Evolutionary conservation across 2,113 vertebrate species (phyloP), one percentile per base, ranked within the genome.

Genomic region (Bubo bubo): DNA sequence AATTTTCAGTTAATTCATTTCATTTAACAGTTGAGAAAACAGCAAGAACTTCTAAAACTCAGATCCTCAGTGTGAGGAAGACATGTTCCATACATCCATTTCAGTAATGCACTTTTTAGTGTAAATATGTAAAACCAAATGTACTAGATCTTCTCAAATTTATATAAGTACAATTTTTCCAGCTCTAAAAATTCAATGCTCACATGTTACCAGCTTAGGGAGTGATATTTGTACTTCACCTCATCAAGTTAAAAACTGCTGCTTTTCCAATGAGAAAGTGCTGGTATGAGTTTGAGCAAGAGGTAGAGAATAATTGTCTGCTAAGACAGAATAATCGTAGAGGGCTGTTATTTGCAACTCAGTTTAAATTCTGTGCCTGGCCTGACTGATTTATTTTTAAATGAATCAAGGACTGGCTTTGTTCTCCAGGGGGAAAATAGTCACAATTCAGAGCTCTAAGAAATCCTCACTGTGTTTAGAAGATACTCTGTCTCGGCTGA

Each of bases 111-210:
- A 15, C 24, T 34, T 39, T n/a, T 35, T 32, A 9, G 17, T 20
- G 7, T 18, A 56, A 45, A 24, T 56, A 14, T 14, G 20, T 47
- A 15, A 64, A 63, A 34, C 12, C 2, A 18, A 32, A 41, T 0
- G 1, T 5, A 4, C 58, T 35, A 35, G 11, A 8, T 67, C 81
- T 79, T 67, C 74, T 71, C 45, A 7, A 7, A 26, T 11, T 35
- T 45, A 0, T 20, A 2, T 14, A 16, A 37, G 58, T n/a, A 30
- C 1, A 8, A 1, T 68, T 88, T 20, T 62, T 16, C 56, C 32
- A 63, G 50, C 32, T 41, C 74, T 72, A 74, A 12, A 71, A 55
- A 41, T 26, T n/a, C 79, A n/a, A 0, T 8, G 0, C 45, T 26
- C 32, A 47, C 32, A 17, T 4, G 32, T 41, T 18, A 7, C 39